Evolutionary conservation across 2,113 vertebrate species (phyloP).

Genomic region (Phylloscopus trochilus): DNA sequence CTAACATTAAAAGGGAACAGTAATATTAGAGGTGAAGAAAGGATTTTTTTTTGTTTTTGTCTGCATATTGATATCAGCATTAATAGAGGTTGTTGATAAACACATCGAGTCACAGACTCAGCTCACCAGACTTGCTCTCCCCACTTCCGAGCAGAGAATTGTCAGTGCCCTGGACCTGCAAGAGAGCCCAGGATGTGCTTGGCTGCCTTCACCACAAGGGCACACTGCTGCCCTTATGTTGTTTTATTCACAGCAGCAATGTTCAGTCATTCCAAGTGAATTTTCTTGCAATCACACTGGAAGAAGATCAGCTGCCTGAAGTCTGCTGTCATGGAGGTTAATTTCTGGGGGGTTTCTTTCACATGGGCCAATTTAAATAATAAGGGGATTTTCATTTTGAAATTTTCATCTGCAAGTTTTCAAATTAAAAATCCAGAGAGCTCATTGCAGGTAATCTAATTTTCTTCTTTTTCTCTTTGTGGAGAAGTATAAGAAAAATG

Average conservation of each 20-base stretch:
- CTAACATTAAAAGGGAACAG: not conserved
- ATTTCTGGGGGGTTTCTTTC: not conserved
- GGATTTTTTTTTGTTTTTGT: not conserved
- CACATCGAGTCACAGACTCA: not conserved
- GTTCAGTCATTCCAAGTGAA: not conserved
- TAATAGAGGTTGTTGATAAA: not conserved
- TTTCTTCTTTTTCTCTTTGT: not conserved
- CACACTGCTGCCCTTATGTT: not conserved
- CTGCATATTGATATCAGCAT: not conserved
- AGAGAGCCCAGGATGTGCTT: not conserved
- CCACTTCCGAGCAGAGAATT: not conserved
- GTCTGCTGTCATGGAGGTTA: not conserved
- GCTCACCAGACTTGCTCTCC: fast-evolving
- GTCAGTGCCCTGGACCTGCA: not conserved
- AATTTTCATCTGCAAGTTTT: not conserved
- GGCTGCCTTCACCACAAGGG: not conserved
- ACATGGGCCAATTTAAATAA: fast-evolving
- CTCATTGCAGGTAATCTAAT: not conserved
- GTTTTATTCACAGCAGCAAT: not conserved
- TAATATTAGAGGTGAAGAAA: not conserved
- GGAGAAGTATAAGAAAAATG: not conserved
- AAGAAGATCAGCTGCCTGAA: not conserved
- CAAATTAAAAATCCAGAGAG: not conserved
- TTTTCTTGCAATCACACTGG: not conserved
- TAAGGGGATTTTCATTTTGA: not conserved